Evolutionary conservation across 92 coral and sea anemone species (phyloP), one percentile per base, ranked within the genome.

Genomic region (Desmophyllum pertusum): DNA sequence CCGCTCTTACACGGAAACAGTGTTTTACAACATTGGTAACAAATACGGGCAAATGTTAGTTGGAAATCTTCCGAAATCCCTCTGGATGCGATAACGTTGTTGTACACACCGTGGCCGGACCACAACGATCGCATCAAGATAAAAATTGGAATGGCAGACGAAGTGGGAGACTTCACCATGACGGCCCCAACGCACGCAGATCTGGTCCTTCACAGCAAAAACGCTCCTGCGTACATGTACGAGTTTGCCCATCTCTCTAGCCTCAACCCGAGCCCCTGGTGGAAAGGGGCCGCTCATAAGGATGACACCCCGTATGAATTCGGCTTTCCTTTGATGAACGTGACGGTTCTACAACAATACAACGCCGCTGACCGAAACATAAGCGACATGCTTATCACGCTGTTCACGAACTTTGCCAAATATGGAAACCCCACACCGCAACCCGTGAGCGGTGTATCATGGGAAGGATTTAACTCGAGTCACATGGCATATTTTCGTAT

Each of bases 281-380:
- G 98, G 98, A 94, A 75, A 84, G 93, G 92, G 6, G 84, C 77
- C 27, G 83, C 88, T 27, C 95, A 94, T 69, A 94, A 94, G 65
- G 98, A 89, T 21, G 98, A 94, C 85, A 94, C 98, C 1, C 93
- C 95, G 3, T 94, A 92, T 42, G 88, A 92, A 76, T 94, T 94
- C 45, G 98, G 95, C 11, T 94, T 94, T 65, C 98, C 98, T 13
- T 78, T 94, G 25, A 79, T 94, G 89, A 76, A 89, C 71, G 63
- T 94, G 69, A 83, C 91, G 8, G 75, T 85, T 17, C 70, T 83
- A 1, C 98, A 94, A 76, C 61, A 87, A 3, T 94, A 92, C 77
- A 86, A 92, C 78, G 82, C 87, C n/a, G 81, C 70, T 18, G 98
- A 94, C 80, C 82, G 78, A 74, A 94, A 89, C 76, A 87, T 94